Conservation (phyloP, 2,888 invertebrate species). For the Drosophila flavopinicola region DNA sequence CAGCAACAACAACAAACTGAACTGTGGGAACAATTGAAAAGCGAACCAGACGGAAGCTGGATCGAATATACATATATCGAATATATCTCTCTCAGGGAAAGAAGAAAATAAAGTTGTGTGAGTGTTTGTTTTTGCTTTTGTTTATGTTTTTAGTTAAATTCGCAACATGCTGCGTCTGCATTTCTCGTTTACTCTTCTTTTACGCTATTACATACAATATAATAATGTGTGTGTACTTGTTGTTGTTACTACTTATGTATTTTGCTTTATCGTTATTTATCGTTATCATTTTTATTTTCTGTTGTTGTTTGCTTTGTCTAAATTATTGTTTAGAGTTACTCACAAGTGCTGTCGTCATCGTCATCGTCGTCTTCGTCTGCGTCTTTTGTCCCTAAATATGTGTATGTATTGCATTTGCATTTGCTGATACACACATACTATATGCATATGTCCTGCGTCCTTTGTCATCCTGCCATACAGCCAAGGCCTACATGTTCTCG, state of each 20-base stretch:
- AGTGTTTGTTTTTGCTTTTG: constrained; percentile 13
- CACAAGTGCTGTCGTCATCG: constrained; percentile 70
- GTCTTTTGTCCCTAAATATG: constrained; percentile 53
- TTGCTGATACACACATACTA: constrained; percentile 32
- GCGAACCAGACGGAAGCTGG: constrained; percentile 44
- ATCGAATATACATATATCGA: constrained; percentile 25
- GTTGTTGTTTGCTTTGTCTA: constrained; percentile 71
- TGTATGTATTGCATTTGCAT: constrained; percentile 40
- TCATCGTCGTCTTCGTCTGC: constrained; percentile 43
- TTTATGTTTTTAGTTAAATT: constrained; percentile 64
- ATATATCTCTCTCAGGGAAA: constrained; percentile 15
- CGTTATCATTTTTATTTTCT: constrained; percentile 57
- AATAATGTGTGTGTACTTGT: constrained; percentile 30
- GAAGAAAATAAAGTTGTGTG: constrained; percentile 29
- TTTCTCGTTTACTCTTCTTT: constrained; percentile 24
- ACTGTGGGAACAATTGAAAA: constrained; percentile 41
- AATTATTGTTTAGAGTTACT: constrained; percentile 81
- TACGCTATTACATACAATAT: constrained; percentile 57
- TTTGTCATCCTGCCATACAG: constrained; percentile 47
- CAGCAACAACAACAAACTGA: constrained; percentile 35
- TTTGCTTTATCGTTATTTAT: constrained; percentile 63
- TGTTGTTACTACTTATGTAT: constrained; percentile 52
- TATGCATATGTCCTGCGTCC: constrained; percentile 21
- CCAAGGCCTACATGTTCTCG: constrained; percentile 45
- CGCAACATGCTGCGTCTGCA: constrained; percentile 45